Conservation (phyloP, 2,888 invertebrate genomes). For the Pristionchus japonicus region DNA sequence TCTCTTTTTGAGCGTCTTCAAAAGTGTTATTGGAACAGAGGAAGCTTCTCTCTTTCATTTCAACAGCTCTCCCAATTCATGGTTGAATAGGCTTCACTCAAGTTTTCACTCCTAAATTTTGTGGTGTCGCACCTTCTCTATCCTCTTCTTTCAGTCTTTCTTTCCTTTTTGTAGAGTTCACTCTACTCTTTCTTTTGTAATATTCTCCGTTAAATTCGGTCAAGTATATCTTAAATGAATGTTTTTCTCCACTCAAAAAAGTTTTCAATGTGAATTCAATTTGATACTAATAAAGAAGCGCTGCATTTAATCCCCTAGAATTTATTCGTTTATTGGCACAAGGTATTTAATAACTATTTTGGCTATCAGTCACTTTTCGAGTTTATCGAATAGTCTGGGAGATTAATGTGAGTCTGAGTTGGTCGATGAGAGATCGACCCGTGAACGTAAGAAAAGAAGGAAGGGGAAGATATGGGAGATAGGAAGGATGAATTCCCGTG, state of each 20-base stretch:
- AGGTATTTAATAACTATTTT: background rate
- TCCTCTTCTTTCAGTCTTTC: background rate
- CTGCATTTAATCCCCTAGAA: too few species aligned
- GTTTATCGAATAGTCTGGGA: background rate
- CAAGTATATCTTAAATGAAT: background rate
- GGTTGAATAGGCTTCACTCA: background rate
- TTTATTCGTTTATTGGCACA: background rate
- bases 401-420: background rate
- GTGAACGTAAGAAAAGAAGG: background rate
- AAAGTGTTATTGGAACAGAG: background rate
- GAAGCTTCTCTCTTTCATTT: background rate
- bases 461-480: background rate
- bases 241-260: background rate
- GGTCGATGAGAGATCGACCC: background rate
- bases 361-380: background rate
- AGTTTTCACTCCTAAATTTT: background rate
- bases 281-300: too few species aligned
- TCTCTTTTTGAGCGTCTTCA: background rate
- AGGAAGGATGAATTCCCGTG: background rate
- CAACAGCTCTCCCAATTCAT: background rate
- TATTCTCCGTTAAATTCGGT: background rate
- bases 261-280: background rate
- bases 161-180: background rate
- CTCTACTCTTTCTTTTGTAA: background rate
- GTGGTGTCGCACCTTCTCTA: background rate